Conservation (phyloP, 2,113 vertebrate species). For the Onychorhynchus coronatus region DNA sequence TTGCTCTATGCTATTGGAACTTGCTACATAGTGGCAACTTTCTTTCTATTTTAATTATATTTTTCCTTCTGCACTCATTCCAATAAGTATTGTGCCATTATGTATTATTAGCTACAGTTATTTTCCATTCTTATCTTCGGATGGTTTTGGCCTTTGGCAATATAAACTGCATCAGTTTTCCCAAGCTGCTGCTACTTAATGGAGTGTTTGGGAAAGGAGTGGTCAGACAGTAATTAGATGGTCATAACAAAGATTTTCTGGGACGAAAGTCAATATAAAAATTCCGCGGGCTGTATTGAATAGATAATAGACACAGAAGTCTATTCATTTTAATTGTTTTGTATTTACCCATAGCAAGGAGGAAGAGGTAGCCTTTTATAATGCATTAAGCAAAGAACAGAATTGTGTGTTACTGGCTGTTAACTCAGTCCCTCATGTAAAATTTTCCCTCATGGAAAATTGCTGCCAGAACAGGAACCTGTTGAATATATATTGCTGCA, state of each 20-base stretch:
- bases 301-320: background rate
- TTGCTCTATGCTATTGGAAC: background rate
- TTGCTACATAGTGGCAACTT: background rate
- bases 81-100: background rate
- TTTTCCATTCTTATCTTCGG: background rate
- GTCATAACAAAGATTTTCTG: background rate
- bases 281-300: background rate
- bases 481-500: background rate
- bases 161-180: background rate
- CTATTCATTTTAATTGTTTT: background rate
- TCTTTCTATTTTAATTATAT: background rate
- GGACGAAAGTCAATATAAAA: background rate
- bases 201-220: background rate
- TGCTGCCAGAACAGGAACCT: background rate
- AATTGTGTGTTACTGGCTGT: background rate
- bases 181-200: background rate
- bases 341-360: background rate
- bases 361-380: background rate
- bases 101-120: background rate
- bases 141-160: background rate
- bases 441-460: background rate
- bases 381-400: background rate
- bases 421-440: background rate
- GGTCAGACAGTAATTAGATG: background rate
- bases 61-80: background rate